These are phyloP conservation scores for Ctenopoma kingsleyae DNA, from an alignment of 2,797 vertebrate genomes.

Conservation along the genomic window DNA sequence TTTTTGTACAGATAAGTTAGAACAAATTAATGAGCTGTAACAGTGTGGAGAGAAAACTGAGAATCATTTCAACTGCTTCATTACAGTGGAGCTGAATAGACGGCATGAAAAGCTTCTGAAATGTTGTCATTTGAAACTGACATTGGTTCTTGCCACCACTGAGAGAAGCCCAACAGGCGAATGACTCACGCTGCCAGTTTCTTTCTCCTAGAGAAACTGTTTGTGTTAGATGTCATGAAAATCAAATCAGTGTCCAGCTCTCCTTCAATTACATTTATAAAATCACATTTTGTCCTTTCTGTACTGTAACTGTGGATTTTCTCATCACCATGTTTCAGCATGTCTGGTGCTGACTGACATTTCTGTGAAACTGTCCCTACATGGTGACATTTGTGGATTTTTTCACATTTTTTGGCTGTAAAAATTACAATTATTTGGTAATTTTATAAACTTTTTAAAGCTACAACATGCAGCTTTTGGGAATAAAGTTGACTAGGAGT, in stretches of 20 bases:
- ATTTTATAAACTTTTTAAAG: too few species aligned
- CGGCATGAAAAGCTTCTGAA: neutral
- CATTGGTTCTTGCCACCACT: neutral
- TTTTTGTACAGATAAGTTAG: too few species aligned
- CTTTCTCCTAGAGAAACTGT: constrained; percentile 8
- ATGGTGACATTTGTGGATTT: too few species aligned
- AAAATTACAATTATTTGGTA: too few species aligned
- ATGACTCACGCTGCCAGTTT: constrained; percentile 38
- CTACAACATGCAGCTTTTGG: too few species aligned
- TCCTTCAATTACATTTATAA: neutral
- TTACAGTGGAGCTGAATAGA: neutral
- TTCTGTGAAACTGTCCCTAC: too few species aligned
- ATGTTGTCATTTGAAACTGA: constrained; percentile 22
- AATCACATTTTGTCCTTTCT: neutral
- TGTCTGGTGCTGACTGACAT: too few species aligned
- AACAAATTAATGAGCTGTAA: too few species aligned
- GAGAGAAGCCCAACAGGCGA: constrained; percentile 34
- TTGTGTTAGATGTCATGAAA: constrained; percentile 23
- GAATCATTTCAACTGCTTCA: neutral
- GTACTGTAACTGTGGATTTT: neutral
- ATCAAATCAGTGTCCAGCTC: constrained; percentile 13
- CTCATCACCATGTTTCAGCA: neutral
- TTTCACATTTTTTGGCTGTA: too few species aligned
- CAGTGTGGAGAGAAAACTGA: too few species aligned
- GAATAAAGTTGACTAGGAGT: too few species aligned